A percentile compares a stretch with the other conserved stretches of the same genome.
Evolutionary conservation across 2,113 vertebrate species (phyloP).

Genomic region (Rostratula benghalensis): DNA sequence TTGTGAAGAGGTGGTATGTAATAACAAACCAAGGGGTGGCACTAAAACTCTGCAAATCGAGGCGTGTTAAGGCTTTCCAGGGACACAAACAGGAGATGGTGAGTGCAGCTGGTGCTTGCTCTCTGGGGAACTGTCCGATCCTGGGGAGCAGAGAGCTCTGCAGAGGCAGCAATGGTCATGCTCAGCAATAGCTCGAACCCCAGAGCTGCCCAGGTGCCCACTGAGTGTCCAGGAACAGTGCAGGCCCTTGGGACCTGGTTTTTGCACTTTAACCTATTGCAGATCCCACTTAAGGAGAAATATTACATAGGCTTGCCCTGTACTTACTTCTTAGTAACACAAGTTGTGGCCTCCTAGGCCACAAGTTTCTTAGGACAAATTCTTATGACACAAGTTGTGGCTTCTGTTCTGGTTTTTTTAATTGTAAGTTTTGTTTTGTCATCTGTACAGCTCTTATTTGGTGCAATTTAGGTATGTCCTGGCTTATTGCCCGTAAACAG

Average conservation of each 20-base stretch:
- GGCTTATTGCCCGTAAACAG: not conserved
- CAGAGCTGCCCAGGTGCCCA: not conserved
- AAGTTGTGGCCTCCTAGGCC: too few species aligned
- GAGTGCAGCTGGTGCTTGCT: not conserved
- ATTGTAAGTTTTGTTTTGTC: not conserved
- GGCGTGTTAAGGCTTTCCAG: not conserved
- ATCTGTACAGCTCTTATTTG: not conserved
- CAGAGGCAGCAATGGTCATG: not conserved
- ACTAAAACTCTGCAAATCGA: not conserved
- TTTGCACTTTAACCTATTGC: not conserved
- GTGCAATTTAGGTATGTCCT: not conserved
- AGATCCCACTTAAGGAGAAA: not conserved
- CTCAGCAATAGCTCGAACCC: not conserved
- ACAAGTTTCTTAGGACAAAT: too few species aligned
- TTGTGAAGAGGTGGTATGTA: not conserved
- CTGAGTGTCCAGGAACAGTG: not conserved
- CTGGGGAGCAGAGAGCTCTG: not conserved
- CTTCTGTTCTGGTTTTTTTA: not conserved
- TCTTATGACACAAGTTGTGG: not conserved
- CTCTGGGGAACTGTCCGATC: not conserved
- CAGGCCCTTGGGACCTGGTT: not conserved
- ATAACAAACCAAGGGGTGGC: not conserved
- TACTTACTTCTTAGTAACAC: not conserved
- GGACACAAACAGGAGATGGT: not conserved
- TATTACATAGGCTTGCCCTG: not conserved